These are phyloP conservation scores for Ameiurus melas DNA, from an alignment of 2,113 vertebrate species.

Conservation along the genomic window DNA sequence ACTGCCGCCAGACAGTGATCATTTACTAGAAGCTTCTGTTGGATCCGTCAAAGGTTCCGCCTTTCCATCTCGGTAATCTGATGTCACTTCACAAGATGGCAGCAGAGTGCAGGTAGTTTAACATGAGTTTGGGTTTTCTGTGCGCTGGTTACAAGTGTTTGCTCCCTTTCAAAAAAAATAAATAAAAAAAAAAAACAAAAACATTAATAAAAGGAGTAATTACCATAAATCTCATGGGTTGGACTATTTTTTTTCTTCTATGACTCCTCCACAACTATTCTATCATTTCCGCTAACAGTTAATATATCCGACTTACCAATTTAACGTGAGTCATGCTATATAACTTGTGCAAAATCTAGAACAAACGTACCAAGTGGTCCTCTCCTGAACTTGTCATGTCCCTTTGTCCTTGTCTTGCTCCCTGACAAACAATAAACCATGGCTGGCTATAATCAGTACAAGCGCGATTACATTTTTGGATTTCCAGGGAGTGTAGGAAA, in stretches of 20 bases:
- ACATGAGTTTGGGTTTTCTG: not conserved
- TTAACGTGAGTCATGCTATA: not conserved
- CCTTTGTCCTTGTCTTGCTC: slow-evolving; percentile 31
- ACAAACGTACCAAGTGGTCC: too few relatives aligned
- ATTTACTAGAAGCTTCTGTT: too few relatives aligned
- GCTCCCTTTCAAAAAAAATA: not conserved
- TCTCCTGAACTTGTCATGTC: not conserved
- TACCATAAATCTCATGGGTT: not conserved
- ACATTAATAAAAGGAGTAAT: not conserved
- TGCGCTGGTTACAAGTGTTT: not conserved
- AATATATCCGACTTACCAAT: not conserved
- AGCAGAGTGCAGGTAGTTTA: slow-evolving; percentile 30
- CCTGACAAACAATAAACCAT: slow-evolving; percentile 17
- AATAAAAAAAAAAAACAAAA: not conserved
- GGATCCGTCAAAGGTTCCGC: not conserved
- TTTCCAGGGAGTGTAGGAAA: slow-evolving; percentile 15
- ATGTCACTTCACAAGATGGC: slow-evolving; percentile 40
- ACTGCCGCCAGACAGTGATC: not conserved
- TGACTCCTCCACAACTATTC: not conserved
- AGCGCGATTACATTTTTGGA: slow-evolving; percentile 29
- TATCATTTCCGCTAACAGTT: not conserved
- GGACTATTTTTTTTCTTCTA: not conserved
- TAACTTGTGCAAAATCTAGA: not conserved
- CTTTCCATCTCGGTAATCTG: not conserved
- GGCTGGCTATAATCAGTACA: slow-evolving; percentile 38